Base-by-base conservation (phyloP, 2,888 invertebrate species). In the Ommatoiulus sabulosus region DNA sequence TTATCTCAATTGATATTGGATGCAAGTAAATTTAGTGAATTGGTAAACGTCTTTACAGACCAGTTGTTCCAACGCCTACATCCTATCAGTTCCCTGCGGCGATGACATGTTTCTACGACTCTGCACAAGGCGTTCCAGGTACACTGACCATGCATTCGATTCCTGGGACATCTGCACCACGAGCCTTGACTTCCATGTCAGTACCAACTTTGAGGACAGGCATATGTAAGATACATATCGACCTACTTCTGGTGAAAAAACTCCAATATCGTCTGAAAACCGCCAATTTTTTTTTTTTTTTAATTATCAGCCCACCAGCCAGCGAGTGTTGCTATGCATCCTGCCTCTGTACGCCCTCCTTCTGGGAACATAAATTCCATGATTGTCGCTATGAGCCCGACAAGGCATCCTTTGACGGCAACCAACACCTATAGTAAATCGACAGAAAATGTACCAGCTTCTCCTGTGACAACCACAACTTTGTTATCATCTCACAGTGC, bases 181-280 rank as follows among this genome's bases (percentile, higher is more conserved):
- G 86, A 86, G 86, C 88, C 84, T 44, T 87, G 57, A 24, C 86
- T 86, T 4, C 90, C 85, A 86, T 88, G 44, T 24, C 90, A 84
- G 80, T 90, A 72, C 48, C 90, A 89, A 87, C 90, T 24, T 72
- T 88, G 24, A 44, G 88, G 44, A 44, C 88, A 24, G 48, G 88
- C 6, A 43, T 88, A 24, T 48, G 80, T 44, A n/a, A 72, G 63
- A 52, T 0, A 8, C 17, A 52, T 12, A 52, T 43, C 5, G 10
- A 24, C 10, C 10, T 24, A 72, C 6, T 10, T 72, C 24, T 10
- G 24, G 35, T 24, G 7, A 72, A 24, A 10, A 52, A 35, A 7
- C 6, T 63, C 20, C 3, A 5, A 24, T 24, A 24, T 72, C 72
- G 1, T 24, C 12, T n/a, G 12, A 24, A 24, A 72, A 8, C 0